These are phyloP conservation scores for Campopleginae sp. DNA, from an alignment of 2,888 invertebrate genomes.

Conservation along the genomic window DNA sequence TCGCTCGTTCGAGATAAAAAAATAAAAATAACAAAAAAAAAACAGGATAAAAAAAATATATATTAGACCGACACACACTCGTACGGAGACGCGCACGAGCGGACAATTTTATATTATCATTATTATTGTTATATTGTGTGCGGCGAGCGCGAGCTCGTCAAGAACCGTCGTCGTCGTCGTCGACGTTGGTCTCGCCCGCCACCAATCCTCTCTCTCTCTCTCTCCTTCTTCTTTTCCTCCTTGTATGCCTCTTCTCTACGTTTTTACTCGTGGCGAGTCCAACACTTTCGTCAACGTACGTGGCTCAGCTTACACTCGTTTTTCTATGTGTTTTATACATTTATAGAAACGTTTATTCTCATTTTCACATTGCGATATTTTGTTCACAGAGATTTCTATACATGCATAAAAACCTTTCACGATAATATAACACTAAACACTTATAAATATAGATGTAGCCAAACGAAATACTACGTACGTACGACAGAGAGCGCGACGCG, in stretches of 20 bases:
- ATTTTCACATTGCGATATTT: background rate
- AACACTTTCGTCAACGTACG: slow-evolving; percentile 65
- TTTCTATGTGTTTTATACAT: background rate
- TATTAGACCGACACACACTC: background rate
- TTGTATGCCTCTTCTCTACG: background rate
- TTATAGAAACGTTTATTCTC: background rate
- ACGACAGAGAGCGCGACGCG: slow-evolving; percentile 43
- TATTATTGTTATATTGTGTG: slow-evolving; percentile 24
- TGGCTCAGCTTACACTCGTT: slow-evolving; percentile 47
- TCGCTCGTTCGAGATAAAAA: slow-evolving; percentile 24
- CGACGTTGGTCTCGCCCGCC: slow-evolving; percentile 16
- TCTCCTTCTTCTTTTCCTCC: background rate
- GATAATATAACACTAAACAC: slow-evolving; percentile 40
- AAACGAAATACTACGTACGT: slow-evolving; percentile 45
- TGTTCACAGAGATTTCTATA: background rate
- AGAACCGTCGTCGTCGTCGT: slow-evolving; percentile 13
- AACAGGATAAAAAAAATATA: background rate
- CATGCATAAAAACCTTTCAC: slow-evolving; percentile 13
- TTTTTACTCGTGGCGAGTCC: slow-evolving; percentile 63
- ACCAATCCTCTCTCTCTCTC: slow-evolving; percentile 25
- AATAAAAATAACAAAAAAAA: background rate
- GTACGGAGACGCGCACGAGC: background rate
- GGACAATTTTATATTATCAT: slow-evolving; percentile 2
- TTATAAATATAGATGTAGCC: slow-evolving; percentile 42
- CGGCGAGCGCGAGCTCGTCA: background rate